These are phyloP conservation scores for Nephrocerus scutellatus DNA, from an alignment of 2,888 invertebrate genomes.

Conservation along the genomic window DNA sequence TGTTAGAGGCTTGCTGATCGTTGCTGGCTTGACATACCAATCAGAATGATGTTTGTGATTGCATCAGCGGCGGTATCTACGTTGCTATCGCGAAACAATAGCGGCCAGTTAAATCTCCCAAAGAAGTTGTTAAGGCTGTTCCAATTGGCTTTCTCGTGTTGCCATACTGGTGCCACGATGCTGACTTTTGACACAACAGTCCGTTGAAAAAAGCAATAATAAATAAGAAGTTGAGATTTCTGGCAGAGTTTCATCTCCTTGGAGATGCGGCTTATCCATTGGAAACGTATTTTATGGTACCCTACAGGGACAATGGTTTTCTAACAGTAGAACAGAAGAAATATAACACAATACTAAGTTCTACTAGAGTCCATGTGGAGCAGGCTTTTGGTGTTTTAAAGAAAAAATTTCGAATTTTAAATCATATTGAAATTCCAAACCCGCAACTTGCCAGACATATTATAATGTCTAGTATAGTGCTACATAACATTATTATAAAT, in stretches of 20 bases:
- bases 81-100: too few relatives aligned
- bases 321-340: slow-evolving; percentile 10
- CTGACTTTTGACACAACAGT: slow-evolving; percentile 10
- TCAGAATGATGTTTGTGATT: too few relatives aligned
- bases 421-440: slow-evolving; percentile 14
- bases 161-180: slow-evolving; percentile 12
- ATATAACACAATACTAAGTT: slow-evolving; percentile 15
- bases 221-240: slow-evolving; percentile 7
- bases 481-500: too few relatives aligned
- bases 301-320: slow-evolving; percentile 16
- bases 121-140: too few relatives aligned
- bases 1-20: too few relatives aligned
- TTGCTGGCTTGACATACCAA: too few relatives aligned
- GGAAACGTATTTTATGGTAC: slow-evolving; percentile 16
- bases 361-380: slow-evolving; percentile 16
- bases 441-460: slow-evolving; percentile 8
- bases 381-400: slow-evolving; percentile 19
- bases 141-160: slow-evolving; percentile 13
- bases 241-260: slow-evolving; percentile 13
- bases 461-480: too few relatives aligned
- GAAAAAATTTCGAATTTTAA: slow-evolving; percentile 16
- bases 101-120: too few relatives aligned
- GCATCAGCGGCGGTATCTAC: too few relatives aligned
- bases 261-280: slow-evolving; percentile 18
- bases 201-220: slow-evolving; percentile 10